phyloP scores from a whole-genome alignment of 2,797 vertebrate genomes.

The Jordanella pulchra region DNA sequence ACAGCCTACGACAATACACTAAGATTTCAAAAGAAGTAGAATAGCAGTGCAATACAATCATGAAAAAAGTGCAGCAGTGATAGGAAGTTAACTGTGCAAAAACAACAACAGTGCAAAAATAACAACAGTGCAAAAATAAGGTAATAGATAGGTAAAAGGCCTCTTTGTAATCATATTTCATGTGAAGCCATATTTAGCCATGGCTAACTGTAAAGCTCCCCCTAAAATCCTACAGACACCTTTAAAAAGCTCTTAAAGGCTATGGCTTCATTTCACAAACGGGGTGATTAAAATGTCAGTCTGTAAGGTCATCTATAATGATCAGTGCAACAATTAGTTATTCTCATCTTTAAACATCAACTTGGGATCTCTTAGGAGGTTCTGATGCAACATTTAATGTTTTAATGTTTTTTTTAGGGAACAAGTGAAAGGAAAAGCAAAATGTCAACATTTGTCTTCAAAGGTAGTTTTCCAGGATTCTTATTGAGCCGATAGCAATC shows the following conservation, averaged over 20 bases:
- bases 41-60: too few species aligned
- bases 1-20: too few species aligned
- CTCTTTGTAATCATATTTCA: slow-evolving; percentile 47
- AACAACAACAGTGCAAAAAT: too few species aligned
- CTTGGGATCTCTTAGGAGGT: background rate
- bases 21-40: too few species aligned
- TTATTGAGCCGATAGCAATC: slow-evolving; percentile 42
- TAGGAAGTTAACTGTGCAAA: too few species aligned
- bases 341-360: background rate
- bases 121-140: too few species aligned
- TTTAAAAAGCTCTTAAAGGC: background rate
- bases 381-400: background rate
- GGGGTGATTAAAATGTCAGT: background rate
- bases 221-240: background rate
- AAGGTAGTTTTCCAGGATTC: slow-evolving; percentile 30
- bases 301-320: background rate
- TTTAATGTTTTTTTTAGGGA: background rate
- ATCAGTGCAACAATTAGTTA: background rate
- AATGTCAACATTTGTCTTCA: background rate
- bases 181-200: slow-evolving; percentile 50
- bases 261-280: background rate
- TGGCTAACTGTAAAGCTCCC: slow-evolving; percentile 11
- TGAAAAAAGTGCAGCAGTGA: too few species aligned
- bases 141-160: background rate
- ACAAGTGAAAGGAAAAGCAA: background rate